Conservation (phyloP, 1,140 invertebrate species). For the Kradibia gibbosae region DNA sequence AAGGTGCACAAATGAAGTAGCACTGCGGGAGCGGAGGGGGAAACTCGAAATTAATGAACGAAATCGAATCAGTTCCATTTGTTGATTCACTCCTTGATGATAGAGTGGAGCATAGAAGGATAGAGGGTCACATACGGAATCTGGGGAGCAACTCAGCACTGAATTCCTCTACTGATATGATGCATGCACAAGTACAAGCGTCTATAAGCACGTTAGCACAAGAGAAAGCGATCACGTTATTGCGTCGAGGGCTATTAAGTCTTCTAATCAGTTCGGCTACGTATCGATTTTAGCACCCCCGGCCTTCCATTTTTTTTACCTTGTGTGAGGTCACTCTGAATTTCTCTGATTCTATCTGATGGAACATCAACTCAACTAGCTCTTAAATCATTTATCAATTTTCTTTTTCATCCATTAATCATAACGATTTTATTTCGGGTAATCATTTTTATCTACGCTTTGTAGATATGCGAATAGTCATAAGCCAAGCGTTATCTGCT, state of each 20-base stretch:
- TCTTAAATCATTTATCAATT: too few species aligned
- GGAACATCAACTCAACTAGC: too few species aligned
- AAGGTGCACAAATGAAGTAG: neutral
- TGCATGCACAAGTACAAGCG: constrained; percentile 50
- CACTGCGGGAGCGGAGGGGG: constrained; percentile 45
- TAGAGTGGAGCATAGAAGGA: neutral
- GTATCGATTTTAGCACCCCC: constrained; percentile 40
- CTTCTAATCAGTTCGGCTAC: constrained; percentile 63
- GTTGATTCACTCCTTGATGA: constrained; percentile 61
- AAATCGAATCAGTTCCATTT: constrained; percentile 65
- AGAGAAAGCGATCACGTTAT: constrained; percentile 55
- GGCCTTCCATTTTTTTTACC: neutral
- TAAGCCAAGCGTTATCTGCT: too few species aligned
- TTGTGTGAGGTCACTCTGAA: neutral
- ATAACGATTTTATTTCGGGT: too few species aligned
- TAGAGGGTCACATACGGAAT: neutral
- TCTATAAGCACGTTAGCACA: neutral
- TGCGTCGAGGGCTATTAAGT: constrained; percentile 66
- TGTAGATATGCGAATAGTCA: too few species aligned
- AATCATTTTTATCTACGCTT: too few species aligned
- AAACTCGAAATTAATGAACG: constrained; percentile 64
- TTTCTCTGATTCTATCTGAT: neutral
- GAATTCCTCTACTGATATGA: constrained; percentile 62
- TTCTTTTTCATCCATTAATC: too few species aligned
- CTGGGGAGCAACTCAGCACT: constrained; percentile 4